Conservation (phyloP, 2,888 invertebrate species). For the Acanthosoma haemorrhoidale region DNA sequence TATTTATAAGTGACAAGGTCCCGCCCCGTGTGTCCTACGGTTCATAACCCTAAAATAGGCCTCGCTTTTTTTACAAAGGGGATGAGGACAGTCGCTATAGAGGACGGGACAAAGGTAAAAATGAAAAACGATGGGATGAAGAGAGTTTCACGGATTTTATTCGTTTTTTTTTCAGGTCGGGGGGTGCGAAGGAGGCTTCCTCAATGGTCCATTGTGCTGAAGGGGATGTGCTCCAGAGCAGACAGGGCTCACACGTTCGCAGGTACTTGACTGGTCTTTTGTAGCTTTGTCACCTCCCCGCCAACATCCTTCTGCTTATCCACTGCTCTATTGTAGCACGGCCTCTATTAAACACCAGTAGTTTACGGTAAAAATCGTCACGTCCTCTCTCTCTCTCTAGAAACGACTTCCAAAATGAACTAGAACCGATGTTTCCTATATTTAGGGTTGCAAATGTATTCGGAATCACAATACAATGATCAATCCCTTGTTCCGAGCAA, state of each 20-base stretch:
- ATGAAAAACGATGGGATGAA: slow-evolving; percentile 16
- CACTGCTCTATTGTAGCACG: not conserved
- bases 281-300: slow-evolving; percentile 1
- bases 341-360: too few species aligned
- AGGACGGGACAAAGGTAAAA: not conserved
- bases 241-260: not conserved
- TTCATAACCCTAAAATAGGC: not conserved
- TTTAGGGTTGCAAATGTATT: too few species aligned
- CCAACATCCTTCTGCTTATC: not conserved
- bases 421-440: too few species aligned
- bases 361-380: too few species aligned
- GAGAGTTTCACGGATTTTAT: slow-evolving; percentile 4
- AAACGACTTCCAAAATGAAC: too few species aligned
- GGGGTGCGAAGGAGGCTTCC: not conserved
- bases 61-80: not conserved
- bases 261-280: slow-evolving; percentile 22
- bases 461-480: too few species aligned
- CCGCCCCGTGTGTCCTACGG: too few species aligned
- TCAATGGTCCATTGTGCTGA: slow-evolving; percentile 11
- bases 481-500: too few species aligned
- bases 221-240: too few species aligned
- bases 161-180: not conserved
- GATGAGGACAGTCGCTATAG: not conserved
- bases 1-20: too few species aligned
- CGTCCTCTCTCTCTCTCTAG: too few species aligned